Base-by-base conservation (phyloP, 2,888 invertebrate genomes). In the Molanna angustata region DNA sequence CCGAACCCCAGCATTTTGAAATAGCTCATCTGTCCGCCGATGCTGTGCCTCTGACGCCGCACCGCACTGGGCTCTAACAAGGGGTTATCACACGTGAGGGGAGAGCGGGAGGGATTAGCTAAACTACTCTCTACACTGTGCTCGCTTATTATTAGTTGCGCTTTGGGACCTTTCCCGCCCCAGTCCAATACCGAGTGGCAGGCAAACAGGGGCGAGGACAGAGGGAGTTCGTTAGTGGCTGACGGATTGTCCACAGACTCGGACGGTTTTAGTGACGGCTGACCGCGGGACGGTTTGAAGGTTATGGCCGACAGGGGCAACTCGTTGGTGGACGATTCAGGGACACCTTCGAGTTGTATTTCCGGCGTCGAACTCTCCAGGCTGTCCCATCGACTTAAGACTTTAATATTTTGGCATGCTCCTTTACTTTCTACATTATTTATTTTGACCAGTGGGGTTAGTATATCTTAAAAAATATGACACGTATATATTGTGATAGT, bases 1-100 rank as follows among this genome's bases (percentile, higher is more conserved):
- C 81, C 84, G 75, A 90, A 86, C 67, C 88, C 88, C 79, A 90
- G 82, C 84, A 90, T 85, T 85, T 89, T 89, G 83, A 88, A 88
- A 84, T 90, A 90, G 84, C 86, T 90, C 88, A 90, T 88, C 86
- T 92, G 92, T 80, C 91, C 91, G 80, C 90, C 90, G 83, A 93
- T 90, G 84, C 92, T 92, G 89, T 93, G 92, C 77, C 92, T 88
- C 82, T 92, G 92, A 78, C 89, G 89, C 78, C 88, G 86, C 74
- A 83, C 82, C 69, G 56, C 60, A 60, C 64, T 63, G 62, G 65
- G 63, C 61, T 69, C 70, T 69, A 68, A 62, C 67, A 47, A 52
- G 56, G 54, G 54, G 54, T 54, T 40, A 47, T 41, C 47, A 56
- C 45, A 46, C 40, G 48, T 54, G 56, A 52, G 62, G 63, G 61